These are phyloP conservation scores for Hyposoter didymator DNA, from an alignment of 2,888 invertebrate genomes.

Conservation along the genomic window DNA sequence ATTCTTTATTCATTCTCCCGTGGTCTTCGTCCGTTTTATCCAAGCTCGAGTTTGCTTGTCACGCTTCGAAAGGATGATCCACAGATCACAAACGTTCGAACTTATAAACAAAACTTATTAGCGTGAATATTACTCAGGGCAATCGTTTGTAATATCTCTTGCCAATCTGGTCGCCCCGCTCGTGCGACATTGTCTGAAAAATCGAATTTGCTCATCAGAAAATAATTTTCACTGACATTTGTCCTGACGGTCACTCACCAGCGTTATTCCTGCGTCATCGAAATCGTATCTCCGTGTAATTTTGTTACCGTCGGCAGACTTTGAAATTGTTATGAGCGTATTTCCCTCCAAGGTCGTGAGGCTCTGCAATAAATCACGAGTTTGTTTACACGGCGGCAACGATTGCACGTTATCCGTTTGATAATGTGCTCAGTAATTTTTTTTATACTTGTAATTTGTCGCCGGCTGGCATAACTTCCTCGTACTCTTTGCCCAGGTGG, in stretches of 20 bases:
- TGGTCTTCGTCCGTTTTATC: not conserved
- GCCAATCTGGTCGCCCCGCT: slow-evolving; percentile 85
- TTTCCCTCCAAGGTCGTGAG: slow-evolving; percentile 86
- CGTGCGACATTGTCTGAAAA: slow-evolving; percentile 87
- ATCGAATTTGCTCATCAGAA: slow-evolving; percentile 52
- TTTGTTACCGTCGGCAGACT: slow-evolving; percentile 82
- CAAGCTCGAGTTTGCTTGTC: not conserved
- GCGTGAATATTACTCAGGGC: not conserved
- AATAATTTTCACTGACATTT: slow-evolving; percentile 11
- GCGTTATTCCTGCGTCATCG: slow-evolving; percentile 79
- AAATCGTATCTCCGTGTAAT: slow-evolving; percentile 84
- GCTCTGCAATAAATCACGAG: slow-evolving; percentile 84
- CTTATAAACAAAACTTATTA: not conserved
- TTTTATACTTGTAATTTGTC: slow-evolving; percentile 83
- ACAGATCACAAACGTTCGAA: not conserved
- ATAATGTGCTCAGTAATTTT: not conserved
- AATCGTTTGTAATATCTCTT: slow-evolving; percentile 86
- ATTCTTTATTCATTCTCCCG: slow-evolving; percentile 21
- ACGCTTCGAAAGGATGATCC: not conserved
- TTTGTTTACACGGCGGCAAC: not conserved
- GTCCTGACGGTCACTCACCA: slow-evolving; percentile 73
- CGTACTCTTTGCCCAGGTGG: slow-evolving; percentile 87
- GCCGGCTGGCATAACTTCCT: slow-evolving; percentile 88
- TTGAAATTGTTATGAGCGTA: slow-evolving; percentile 84
- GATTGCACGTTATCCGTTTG: not conserved